phyloP scores from a whole-genome alignment of 1,140 invertebrate species.

The Ostrea edulis region DNA sequence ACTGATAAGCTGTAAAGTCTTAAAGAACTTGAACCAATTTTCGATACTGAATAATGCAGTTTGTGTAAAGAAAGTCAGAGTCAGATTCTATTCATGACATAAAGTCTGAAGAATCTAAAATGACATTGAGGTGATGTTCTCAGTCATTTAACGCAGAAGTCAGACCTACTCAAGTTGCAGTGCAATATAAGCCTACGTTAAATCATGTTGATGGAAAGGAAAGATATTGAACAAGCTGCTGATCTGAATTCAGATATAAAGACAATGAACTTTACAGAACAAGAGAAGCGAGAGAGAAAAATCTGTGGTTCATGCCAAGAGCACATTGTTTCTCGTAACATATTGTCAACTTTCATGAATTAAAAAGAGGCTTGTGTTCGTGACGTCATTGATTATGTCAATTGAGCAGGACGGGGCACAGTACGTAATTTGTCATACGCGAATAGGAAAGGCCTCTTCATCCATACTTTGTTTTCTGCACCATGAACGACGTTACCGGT shows the following conservation, averaged over 20 bases:
- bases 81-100: background rate
- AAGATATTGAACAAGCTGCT: background rate
- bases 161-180: background rate
- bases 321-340: background rate
- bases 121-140: background rate
- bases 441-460: too few relatives aligned
- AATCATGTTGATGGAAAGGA: background rate
- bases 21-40: too few relatives aligned
- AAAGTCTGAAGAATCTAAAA: background rate
- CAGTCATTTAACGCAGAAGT: slow-evolving; percentile 5
- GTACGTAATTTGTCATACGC: background rate
- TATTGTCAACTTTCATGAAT: background rate
- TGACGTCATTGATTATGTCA: background rate
- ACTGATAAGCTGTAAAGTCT: too few relatives aligned
- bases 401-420: background rate
- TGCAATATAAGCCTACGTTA: background rate
- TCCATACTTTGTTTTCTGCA: too few relatives aligned
- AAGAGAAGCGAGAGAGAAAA: background rate
- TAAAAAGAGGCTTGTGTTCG: background rate
- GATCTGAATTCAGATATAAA: background rate
- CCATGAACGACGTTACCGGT: too few relatives aligned
- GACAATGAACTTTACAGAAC: background rate
- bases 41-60: background rate
- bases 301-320: background rate
- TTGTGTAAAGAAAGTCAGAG: background rate